Evolutionary conservation across 2,797 vertebrate genomes (phyloP).

Genomic region (Peromyscus attwateri): DNA sequence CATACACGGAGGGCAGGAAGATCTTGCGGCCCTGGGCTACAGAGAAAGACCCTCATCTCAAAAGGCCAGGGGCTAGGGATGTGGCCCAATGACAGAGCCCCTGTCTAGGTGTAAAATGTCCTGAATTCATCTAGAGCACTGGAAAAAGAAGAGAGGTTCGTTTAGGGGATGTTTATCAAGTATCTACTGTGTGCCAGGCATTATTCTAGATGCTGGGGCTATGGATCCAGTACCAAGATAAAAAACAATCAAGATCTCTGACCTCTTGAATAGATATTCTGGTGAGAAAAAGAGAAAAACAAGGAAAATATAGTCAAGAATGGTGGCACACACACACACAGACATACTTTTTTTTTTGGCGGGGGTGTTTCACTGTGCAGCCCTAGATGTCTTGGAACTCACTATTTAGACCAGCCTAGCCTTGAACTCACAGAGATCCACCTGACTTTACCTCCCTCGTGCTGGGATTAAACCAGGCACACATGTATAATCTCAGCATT

Average conservation of each 20-base stretch:
- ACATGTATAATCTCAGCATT: background rate
- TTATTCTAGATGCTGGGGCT: background rate
- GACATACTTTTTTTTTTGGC: background rate
- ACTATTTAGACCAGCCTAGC: background rate
- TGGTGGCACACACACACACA: background rate
- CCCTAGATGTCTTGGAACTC: background rate
- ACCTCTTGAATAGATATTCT: background rate
- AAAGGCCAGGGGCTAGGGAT: background rate
- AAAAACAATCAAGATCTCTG: background rate
- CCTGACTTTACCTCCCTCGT: background rate
- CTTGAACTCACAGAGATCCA: background rate
- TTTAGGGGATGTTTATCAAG: background rate
- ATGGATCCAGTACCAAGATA: background rate
- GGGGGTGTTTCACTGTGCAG: background rate
- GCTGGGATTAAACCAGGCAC: background rate
- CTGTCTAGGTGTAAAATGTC: background rate
- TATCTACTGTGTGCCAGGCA: background rate
- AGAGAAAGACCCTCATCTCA: background rate
- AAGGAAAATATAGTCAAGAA: background rate
- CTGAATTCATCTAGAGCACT: background rate
- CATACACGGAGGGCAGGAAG: too few relatives aligned
- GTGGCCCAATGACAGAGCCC: too few relatives aligned
- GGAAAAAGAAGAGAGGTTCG: too few relatives aligned
- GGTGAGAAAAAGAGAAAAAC: background rate
- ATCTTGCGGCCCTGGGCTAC: background rate